A percentile compares a stretch with the other conserved stretches of the same genome.
Evolutionary conservation across 2,888 invertebrate genomes (phyloP).

Genomic region (Embidobia sp.): DNA sequence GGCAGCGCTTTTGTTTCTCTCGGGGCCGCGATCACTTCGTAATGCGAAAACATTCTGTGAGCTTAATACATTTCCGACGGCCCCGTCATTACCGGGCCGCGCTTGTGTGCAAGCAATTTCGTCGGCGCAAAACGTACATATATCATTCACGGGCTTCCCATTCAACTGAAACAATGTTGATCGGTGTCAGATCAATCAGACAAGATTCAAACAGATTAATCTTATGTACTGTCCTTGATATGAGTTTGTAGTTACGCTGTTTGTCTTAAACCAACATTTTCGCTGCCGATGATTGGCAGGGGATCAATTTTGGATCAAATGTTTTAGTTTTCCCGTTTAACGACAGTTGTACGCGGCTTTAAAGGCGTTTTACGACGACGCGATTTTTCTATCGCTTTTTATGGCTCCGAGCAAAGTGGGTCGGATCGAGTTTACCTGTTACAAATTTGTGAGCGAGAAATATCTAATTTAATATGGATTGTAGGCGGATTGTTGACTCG

Average conservation of each 20-base stretch:
- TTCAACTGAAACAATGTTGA: constrained; percentile 47
- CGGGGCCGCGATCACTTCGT: constrained; percentile 35
- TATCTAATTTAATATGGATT: constrained; percentile 8
- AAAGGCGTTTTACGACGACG: not conserved
- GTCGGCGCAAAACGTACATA: constrained; percentile 27
- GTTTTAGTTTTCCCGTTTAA: not conserved
- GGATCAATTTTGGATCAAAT: constrained; percentile 15
- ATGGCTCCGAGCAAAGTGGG: not conserved
- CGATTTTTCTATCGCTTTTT: not conserved
- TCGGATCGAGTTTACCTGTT: not conserved
- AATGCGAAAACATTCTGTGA: constrained; percentile 21
- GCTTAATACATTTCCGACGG: constrained; percentile 28
- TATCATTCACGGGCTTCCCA: constrained; percentile 36
- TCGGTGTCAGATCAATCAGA: constrained; percentile 52
- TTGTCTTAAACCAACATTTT: constrained; percentile 41
- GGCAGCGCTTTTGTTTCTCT: constrained; percentile 6
- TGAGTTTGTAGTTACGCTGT: constrained; percentile 50
- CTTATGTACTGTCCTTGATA: constrained; percentile 49
- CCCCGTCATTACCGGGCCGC: constrained; percentile 20
- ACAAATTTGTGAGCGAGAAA: constrained; percentile 5
- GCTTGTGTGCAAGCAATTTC: constrained; percentile 19
- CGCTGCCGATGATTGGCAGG: constrained; percentile 35
- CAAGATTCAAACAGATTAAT: constrained; percentile 57
- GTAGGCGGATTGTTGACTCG: constrained; percentile 2
- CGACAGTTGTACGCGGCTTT: no score